Base-by-base conservation (phyloP, 1,140 invertebrate genomes). In the Druon quercuslanigerum region DNA sequence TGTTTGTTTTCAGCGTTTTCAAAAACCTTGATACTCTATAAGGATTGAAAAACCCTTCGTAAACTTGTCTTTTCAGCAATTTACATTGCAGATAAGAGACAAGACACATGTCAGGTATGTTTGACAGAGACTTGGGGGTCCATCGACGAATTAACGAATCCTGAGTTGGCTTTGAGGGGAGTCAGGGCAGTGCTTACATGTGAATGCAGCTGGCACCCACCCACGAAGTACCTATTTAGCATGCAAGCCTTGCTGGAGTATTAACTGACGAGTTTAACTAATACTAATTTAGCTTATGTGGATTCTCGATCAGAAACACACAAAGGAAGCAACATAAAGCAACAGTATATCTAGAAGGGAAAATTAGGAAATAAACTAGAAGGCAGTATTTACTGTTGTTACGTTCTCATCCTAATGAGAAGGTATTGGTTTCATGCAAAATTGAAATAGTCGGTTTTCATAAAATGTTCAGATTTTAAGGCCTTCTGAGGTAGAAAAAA, bases 231-330 rank as follows among this genome's bases (percentile, higher is more conserved):
- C 77, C 89, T 89, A 86, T 87, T 90, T 89, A 90, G 86, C 88
- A 90, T 90, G 86, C 87, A 85, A 82, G 81, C 76, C 74, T 66
- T 82, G 84, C 82, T 79, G 84, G 83, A 86, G 86, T 83, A 86
- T 81, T 84, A 89, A 89, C 87, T 85, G 89, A 90, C 88, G 88
- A 87, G 86, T 87, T 89, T 90, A 88, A 90, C 88, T 89, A 90
- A 90, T 89, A 88, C 88, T 7, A 19, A 85, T 83, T 33, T 81
- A 86, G 82, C 85, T 82, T 77, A 77, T 57, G 77, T 83, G 82
- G 80, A 84, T 81, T 79, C 83, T 87, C 85, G 87, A 89, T 90
- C 88, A 88, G 84, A 87, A 88, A 84, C 86, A 85, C 84, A 77
- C 73, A 52, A 57, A 79, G 51, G 57, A 17, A 73, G 20, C 20